Evolutionary conservation across 1,140 invertebrate species (phyloP).

Genomic region (Thaumetopoea pityocampa): DNA sequence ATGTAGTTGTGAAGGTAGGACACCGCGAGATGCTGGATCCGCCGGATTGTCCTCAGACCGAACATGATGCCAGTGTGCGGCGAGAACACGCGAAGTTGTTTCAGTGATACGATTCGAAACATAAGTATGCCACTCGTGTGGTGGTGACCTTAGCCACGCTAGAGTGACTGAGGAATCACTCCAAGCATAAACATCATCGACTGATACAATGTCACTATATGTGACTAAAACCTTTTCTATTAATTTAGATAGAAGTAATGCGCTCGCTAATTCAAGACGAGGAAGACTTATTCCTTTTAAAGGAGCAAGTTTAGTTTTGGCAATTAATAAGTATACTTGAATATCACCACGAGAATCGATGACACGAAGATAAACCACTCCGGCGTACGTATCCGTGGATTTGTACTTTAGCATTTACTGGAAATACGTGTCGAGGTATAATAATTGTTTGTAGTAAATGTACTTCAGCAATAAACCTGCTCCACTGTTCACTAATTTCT

Average conservation of each 20-base stretch:
- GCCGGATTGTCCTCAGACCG: slow-evolving; percentile 7
- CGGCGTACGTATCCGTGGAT: slow-evolving; percentile 41
- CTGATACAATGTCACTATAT: neutral
- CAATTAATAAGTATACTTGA: slow-evolving; percentile 1
- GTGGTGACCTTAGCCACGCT: slow-evolving; percentile 18
- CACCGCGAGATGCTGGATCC: slow-evolving; percentile 3
- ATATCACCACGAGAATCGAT: neutral
- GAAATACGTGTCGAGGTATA: too few species aligned
- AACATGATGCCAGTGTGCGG: neutral
- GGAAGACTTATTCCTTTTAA: slow-evolving; percentile 14
- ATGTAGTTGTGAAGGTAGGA: neutral
- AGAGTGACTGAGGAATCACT: slow-evolving; percentile 16
- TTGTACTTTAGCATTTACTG: slow-evolving; percentile 16
- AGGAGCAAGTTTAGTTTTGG: slow-evolving; percentile 24
- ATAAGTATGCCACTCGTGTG: slow-evolving; percentile 9
- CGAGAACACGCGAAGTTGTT: neutral
- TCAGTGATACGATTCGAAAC: slow-evolving; percentile 2
- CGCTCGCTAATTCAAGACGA: slow-evolving; percentile 15
- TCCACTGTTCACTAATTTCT: too few species aligned
- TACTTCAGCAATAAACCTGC: too few species aligned
- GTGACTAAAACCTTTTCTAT: slow-evolving; percentile 8
- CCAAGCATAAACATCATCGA: slow-evolving; percentile 5
- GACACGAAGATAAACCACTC: slow-evolving; percentile 29
- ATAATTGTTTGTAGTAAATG: too few species aligned
- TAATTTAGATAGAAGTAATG: slow-evolving; percentile 12